These are phyloP conservation scores for Ostrea denselamellosa DNA, from an alignment of 1,140 invertebrate species.

Conservation along the genomic window DNA sequence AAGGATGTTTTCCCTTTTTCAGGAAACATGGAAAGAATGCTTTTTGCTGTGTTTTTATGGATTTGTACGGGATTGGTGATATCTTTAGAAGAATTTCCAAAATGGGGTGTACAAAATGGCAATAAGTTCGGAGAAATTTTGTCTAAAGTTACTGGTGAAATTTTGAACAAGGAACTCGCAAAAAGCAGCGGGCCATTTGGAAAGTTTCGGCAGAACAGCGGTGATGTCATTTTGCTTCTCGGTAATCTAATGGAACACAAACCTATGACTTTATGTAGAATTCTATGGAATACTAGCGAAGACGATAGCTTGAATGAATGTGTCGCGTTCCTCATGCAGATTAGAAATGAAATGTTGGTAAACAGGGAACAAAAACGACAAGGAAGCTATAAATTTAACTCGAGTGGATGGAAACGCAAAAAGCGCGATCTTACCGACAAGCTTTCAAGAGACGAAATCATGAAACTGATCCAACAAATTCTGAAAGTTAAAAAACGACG, in stretches of 20 bases:
- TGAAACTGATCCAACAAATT: conserved; percentile 13
- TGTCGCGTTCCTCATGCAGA: conserved; percentile 23
- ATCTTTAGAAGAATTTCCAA: conserved; percentile 13
- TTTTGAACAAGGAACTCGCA: neutral
- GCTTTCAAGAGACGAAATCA: conserved; percentile 5
- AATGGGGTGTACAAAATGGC: conserved; percentile 13
- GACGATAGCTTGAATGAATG: conserved; percentile 9
- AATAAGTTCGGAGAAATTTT: conserved; percentile 7
- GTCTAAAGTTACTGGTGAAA: neutral
- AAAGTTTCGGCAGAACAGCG: neutral
- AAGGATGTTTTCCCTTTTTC: neutral
- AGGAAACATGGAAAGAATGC: conserved; percentile 1
- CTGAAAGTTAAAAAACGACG: conserved; percentile 16
- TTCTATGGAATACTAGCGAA: neutral
- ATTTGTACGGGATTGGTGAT: neutral
- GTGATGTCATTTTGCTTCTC: neutral
- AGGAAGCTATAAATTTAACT: neutral
- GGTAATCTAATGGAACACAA: neutral
- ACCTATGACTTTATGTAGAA: conserved; percentile 15
- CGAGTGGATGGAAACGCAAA: conserved; percentile 8
- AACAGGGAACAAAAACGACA: neutral
- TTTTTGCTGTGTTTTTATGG: neutral
- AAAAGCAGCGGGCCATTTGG: neutral
- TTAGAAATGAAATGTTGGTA: conserved; percentile 3
- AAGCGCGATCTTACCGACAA: neutral